These are phyloP conservation scores for Saguinus imperator DNA, from an alignment of 2,113 vertebrate species.

Conservation along the genomic window DNA sequence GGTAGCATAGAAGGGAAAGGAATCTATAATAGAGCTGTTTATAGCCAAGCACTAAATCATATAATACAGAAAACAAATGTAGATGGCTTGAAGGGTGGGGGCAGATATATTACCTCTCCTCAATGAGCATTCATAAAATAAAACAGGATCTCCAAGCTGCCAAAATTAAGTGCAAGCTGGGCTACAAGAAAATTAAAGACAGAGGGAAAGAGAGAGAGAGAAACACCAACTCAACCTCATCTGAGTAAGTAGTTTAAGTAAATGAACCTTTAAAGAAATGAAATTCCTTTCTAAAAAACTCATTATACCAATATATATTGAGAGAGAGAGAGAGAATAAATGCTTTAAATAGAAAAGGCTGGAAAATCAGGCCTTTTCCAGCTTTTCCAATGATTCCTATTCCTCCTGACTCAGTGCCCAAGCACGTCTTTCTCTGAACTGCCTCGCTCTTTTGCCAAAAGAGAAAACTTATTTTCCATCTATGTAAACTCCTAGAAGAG, in stretches of 20 bases:
- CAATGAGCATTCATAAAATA: conserved; percentile 63
- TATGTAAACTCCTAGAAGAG: conserved; percentile 50
- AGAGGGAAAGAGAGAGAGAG: neutral
- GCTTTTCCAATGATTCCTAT: conserved; percentile 56
- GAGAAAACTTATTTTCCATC: conserved; percentile 71
- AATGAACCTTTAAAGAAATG: neutral
- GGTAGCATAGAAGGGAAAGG: conserved; percentile 55
- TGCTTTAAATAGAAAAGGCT: neutral
- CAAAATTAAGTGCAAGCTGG: conserved; percentile 61
- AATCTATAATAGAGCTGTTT: conserved; percentile 68
- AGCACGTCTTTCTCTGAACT: conserved; percentile 68
- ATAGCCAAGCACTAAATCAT: conserved; percentile 71
- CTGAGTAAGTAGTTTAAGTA: conserved; percentile 26
- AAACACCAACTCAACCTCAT: conserved; percentile 4
- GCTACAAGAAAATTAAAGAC: conserved; percentile 39
- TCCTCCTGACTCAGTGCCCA: conserved; percentile 56
- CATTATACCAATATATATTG: neutral
- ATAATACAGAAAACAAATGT: conserved; percentile 69
- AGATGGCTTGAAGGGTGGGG: conserved; percentile 52
- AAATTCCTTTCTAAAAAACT: conserved; percentile 47
- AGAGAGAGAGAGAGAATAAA: neutral
- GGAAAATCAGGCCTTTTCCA: conserved; percentile 63
- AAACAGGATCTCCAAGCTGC: conserved; percentile 50
- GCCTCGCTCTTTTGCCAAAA: conserved; percentile 62
- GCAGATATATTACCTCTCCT: conserved; percentile 62